Evolutionary conservation across 2,113 vertebrate species (phyloP).

Genomic region (Myrmecobius fasciatus): DNA sequence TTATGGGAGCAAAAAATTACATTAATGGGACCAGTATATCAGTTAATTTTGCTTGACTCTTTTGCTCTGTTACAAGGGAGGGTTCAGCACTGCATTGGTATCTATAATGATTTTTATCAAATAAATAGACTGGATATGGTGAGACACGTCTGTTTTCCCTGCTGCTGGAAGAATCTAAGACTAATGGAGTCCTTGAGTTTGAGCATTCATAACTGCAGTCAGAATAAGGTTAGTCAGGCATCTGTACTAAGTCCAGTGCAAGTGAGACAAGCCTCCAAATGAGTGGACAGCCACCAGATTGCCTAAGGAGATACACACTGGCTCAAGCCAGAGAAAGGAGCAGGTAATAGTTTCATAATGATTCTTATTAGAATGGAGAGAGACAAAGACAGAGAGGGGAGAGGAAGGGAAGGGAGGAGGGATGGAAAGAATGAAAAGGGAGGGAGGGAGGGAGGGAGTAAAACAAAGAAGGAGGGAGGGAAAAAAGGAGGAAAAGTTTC

Average conservation of each 20-base stretch:
- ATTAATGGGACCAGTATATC: too few species aligned
- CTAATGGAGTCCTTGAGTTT: background rate
- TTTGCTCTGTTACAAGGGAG: too few species aligned
- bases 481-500: too few species aligned
- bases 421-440: too few species aligned
- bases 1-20: too few species aligned
- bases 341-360: background rate
- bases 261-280: background rate
- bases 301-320: background rate
- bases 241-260: background rate
- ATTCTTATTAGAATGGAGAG: background rate
- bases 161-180: background rate
- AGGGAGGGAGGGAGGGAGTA: too few species aligned
- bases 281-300: background rate
- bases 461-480: too few species aligned
- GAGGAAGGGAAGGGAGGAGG: too few species aligned
- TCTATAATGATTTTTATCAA: background rate
- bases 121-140: background rate
- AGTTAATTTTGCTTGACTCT: background rate
- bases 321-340: background rate
- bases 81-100: background rate
- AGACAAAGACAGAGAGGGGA: background rate
- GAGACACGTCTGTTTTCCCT: background rate
- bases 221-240: background rate
- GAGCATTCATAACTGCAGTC: background rate